Conservation (phyloP, 1,140 invertebrate species). For the Cryptotermes secundus region DNA sequence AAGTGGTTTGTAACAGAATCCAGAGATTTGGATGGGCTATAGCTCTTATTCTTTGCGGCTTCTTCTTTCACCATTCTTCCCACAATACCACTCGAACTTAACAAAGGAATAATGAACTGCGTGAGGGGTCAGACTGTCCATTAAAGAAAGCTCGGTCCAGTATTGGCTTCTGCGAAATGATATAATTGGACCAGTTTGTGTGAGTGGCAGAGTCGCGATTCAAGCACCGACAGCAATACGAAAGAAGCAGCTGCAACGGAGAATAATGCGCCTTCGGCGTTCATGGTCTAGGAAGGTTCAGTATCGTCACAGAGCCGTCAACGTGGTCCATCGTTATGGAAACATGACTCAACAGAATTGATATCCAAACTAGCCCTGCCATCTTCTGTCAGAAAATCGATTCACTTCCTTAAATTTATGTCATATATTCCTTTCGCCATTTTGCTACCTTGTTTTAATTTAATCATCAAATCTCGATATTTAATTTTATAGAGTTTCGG, state of each 20-base stretch:
- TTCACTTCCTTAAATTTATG: background rate
- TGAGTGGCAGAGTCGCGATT: background rate
- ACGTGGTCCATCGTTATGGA: background rate
- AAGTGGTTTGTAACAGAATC: background rate
- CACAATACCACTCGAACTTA: background rate
- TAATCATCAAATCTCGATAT: background rate
- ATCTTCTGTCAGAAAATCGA: background rate
- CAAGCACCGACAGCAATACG: background rate
- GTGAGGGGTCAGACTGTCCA: background rate
- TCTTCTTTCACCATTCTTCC: background rate
- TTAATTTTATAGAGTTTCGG: background rate
- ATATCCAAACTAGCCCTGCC: background rate
- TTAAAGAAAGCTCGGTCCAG: background rate
- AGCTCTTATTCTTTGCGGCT: background rate
- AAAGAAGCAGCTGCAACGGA: too few species aligned
- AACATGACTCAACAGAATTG: background rate
- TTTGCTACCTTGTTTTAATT: background rate
- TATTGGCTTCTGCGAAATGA: background rate
- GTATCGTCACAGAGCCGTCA: background rate
- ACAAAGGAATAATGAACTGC: constrained; percentile 15
- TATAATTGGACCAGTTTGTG: constrained; percentile 11
- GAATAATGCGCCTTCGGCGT: too few species aligned
- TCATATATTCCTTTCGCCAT: background rate
- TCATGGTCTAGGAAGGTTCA: background rate
- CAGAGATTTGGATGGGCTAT: background rate